Evolutionary conservation across 2,888 invertebrate species (phyloP).

Genomic region (Drosophila sordidula): DNA sequence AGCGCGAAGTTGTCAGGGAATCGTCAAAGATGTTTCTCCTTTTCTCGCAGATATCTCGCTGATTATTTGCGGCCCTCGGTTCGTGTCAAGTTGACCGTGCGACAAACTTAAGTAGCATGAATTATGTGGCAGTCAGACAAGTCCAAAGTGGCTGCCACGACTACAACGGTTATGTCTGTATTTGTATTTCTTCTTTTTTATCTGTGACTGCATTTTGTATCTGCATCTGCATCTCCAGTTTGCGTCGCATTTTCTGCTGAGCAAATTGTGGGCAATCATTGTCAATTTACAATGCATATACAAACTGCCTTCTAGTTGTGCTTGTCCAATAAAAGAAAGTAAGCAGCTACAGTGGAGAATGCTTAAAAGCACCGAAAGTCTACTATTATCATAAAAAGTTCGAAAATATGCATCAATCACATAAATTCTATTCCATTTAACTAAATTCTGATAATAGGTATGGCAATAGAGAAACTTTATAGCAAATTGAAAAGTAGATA

Average conservation of each 20-base stretch:
- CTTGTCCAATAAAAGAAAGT: conserved; percentile 47
- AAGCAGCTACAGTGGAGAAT: conserved; percentile 46
- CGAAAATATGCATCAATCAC: no score
- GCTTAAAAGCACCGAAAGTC: neutral
- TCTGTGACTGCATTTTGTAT: conserved; percentile 21
- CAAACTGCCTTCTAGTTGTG: conserved; percentile 56
- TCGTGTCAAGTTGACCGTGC: conserved; percentile 62
- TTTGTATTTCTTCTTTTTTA: conserved; percentile 50
- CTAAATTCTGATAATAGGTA: no score
- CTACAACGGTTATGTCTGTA: conserved; percentile 41
- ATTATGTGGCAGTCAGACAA: conserved; percentile 66
- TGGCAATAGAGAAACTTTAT: no score
- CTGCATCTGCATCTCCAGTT: conserved; percentile 46
- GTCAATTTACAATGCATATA: conserved; percentile 75
- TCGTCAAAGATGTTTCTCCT: conserved; percentile 25
- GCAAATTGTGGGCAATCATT: conserved; percentile 80
- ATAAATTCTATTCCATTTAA: no score
- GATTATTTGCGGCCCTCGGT: conserved; percentile 54
- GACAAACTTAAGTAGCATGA: conserved; percentile 72
- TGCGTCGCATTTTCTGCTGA: conserved; percentile 53
- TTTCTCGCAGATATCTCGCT: conserved; percentile 23
- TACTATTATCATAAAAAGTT: no score
- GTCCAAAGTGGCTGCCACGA: conserved; percentile 36
- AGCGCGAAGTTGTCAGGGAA: conserved; percentile 50
- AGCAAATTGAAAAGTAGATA: no score